Evolutionary conservation across 2,888 invertebrate species (phyloP), one percentile per base, ranked within the genome.

Genomic region (Harmothoe impar): DNA sequence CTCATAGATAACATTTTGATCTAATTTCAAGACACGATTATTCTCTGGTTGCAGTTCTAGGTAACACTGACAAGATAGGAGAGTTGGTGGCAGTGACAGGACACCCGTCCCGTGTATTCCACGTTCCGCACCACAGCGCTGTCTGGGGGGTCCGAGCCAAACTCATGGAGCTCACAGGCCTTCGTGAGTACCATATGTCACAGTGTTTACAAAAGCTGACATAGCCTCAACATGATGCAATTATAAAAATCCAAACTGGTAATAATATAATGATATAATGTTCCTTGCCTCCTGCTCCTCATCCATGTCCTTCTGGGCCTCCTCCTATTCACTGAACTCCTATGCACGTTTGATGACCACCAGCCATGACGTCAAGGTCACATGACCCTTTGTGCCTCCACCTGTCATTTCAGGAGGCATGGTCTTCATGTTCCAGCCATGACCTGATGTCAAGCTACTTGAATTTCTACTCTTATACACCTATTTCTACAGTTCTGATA

Each of bases 371-470:
- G n/a, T 84, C 35, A 84, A 33, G 7, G 20, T n/a, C 3, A 52
- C 84, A 10, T 52, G 1, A 43, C 51, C 7, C 35, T 43, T 20
- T 5, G 29, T 77, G 77, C 31, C 25, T 31, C 84, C 84, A 33
- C 84, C 84, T 84, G 51, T n/a, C 35, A 35, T n/a, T 33, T 35
- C 7, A n/a, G 43, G 23, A 12, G 43, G 33, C 29, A 1, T 25
- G 17, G 3, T 35, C 84, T 35, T 84, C 84, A 23, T 52, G 84
- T 1, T 84, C 84, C 43, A 84, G 52, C 3, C 51, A 3, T 25
- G 84, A 84, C 43, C 33, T 84, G 51, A 84, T 52, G 84, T 35
- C 15, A 35, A 84, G 33, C 12, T n/a, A n/a, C n/a, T n/a, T n/a
- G n/a, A n/a, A n/a, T n/a, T n/a, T n/a, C n/a, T n/a, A n/a, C n/a